These are phyloP conservation scores for Bagarius yarrelli DNA, from an alignment of 2,113 vertebrate genomes.

Conservation along the genomic window DNA sequence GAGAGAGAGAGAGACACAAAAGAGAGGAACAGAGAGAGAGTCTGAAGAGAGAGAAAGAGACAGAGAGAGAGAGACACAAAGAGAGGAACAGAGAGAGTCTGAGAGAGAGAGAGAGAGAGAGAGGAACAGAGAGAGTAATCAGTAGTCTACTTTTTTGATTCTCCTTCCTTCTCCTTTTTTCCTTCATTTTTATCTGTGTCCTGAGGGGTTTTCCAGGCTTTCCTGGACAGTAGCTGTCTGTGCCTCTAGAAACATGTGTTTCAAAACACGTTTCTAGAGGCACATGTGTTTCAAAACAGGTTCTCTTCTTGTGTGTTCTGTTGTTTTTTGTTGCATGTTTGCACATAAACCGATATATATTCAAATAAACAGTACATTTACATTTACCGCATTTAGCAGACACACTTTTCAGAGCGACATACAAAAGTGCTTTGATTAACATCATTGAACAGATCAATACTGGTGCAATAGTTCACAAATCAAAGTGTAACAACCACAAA, in stretches of 20 bases:
- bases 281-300: slow-evolving; percentile 25
- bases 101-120: slow-evolving; percentile 8
- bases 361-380: slow-evolving; percentile 1
- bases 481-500: too few relatives aligned
- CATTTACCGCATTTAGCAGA: too few relatives aligned
- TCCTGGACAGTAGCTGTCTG: slow-evolving; percentile 28
- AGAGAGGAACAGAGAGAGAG: too few relatives aligned
- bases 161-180: slow-evolving; percentile 34
- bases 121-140: slow-evolving; percentile 22
- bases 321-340: neutral
- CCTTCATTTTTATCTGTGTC: slow-evolving; percentile 17
- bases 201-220: slow-evolving; percentile 27
- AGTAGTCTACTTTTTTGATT: slow-evolving; percentile 28
- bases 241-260: slow-evolving; percentile 22
- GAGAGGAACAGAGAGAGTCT: slow-evolving; percentile 24
- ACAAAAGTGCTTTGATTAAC: too few relatives aligned
- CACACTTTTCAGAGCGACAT: too few relatives aligned
- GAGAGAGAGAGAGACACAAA: too few relatives aligned
- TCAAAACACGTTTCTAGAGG: too few relatives aligned
- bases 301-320: slow-evolving; percentile 27
- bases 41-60: too few relatives aligned
- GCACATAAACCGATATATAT: neutral
- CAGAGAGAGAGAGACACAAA: slow-evolving; percentile 15
- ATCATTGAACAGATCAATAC: too few relatives aligned
- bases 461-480: too few relatives aligned